Conservation (phyloP, 2,113 vertebrate species). For the Serilophus lunatus region DNA sequence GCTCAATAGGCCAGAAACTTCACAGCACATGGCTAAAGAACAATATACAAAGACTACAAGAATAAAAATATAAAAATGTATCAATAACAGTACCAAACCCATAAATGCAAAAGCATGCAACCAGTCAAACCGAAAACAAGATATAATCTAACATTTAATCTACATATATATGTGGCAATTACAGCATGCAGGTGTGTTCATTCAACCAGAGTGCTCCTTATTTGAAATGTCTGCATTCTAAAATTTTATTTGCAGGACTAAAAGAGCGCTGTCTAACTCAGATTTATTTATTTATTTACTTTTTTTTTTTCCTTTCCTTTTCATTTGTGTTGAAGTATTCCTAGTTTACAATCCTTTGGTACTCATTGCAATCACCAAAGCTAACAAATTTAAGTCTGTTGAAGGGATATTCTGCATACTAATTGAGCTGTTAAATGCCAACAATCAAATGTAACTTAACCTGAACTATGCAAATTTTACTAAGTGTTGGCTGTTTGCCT, state of each 20-base stretch:
- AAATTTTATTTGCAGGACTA: neutral
- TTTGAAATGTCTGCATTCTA: neutral
- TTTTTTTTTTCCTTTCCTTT: neutral
- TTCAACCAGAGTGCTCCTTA: neutral
- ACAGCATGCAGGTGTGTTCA: neutral
- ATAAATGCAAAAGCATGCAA: neutral
- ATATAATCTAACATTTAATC: no score
- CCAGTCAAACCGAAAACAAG: neutral
- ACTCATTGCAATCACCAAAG: neutral
- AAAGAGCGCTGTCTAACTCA: neutral
- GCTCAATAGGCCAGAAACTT: neutral
- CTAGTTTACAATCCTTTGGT: neutral
- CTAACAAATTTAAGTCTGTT: neutral
- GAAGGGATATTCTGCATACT: neutral
- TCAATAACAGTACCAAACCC: neutral
- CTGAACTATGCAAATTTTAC: neutral
- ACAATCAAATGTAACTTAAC: neutral
- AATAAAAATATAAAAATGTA: neutral
- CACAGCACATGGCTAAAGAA: neutral
- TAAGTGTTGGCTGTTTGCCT: neutral
- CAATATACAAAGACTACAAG: neutral
- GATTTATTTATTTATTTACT: neutral
- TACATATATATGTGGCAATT: neutral
- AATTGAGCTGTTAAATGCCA: neutral
- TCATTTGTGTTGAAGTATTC: neutral